phyloP scores from a whole-genome alignment of 2,888 invertebrate genomes.

The Leuctra nigra region DNA sequence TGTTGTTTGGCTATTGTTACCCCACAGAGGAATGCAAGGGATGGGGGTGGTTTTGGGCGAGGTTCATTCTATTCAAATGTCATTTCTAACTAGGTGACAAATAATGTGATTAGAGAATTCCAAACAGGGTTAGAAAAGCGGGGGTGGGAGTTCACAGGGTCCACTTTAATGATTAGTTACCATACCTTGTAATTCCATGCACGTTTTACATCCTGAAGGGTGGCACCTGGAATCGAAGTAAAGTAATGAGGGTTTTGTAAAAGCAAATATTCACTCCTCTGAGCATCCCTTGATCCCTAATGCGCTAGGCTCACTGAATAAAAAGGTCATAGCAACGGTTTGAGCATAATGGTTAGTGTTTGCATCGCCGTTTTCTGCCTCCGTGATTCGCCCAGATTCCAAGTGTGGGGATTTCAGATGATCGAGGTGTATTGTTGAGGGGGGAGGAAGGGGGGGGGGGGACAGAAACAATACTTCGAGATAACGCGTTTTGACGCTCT shows the following conservation, averaged over 20 bases:
- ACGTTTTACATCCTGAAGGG: no score
- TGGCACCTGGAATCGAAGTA: constrained; percentile 5
- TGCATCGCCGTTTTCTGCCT: constrained; percentile 9
- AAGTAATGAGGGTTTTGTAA: constrained; percentile 14
- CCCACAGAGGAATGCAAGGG: no score
- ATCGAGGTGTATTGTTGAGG: no score
- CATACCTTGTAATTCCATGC: background rate
- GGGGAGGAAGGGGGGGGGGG: no score
- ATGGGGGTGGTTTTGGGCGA: no score
- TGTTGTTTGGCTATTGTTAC: no score
- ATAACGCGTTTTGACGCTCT: no score
- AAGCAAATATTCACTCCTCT: constrained; percentile 13
- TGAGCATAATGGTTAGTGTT: constrained; percentile 7
- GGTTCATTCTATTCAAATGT: constrained; percentile 22
- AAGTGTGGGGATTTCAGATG: no score
- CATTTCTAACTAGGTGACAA: constrained; percentile 18
- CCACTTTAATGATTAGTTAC: background rate
- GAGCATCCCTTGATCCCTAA: constrained; percentile 11
- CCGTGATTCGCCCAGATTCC: constrained; percentile 4
- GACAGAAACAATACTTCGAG: no score
- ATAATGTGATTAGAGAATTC: constrained; percentile 25
- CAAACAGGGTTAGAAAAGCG: no score
- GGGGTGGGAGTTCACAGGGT: no score
- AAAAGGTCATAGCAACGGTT: background rate
- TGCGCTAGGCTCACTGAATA: constrained; percentile 6